Evolutionary conservation across 2,888 invertebrate genomes (phyloP), one percentile per base, ranked within the genome.

Genomic region (Gymnoscelis rufifasciata): DNA sequence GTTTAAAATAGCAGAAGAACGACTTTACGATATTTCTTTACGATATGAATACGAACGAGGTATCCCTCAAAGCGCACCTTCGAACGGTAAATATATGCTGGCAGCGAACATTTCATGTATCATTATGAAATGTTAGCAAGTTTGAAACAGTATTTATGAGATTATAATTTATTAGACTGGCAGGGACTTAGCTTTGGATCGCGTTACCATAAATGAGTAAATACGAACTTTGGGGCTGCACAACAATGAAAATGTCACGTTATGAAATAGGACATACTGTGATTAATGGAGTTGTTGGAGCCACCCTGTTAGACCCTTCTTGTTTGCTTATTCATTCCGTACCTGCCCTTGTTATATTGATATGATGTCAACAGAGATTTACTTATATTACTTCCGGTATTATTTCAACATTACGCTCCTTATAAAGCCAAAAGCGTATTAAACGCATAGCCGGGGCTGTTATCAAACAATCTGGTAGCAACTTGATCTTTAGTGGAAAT

Each of bases 181-280:
- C 64, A 68, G 63, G 67, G 64, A 62, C 61, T 72, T 62, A 66
- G 66, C 70, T 66, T 64, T 30, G 57, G 59, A 62, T 66, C 58
- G 63, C 62, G 67, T 71, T 72, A 73, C 72, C 78, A 70, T 68
- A 68, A 75, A 79, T 69, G 70, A 75, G 74, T 76, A 77, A 75
- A 77, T 78, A 74, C 69, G 68, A 81, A 81, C 72, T 82, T 81
- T 67, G 68, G 74, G 75, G 71, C 66, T 60, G 68, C 66, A 66
- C 66, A 77, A 84, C 84, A 86, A 86, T 83, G 83, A 83, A 83
- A 82, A 79, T 83, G 84, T 83, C 84, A 83, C 79, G 83, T 83
- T 82, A 83, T 81, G 81, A 83, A 81, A 81, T 75, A 78, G 81
- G 75, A 77, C 52, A 61, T 66, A 63, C 64, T 57, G 68, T 73